Evolutionary conservation across 2,113 vertebrate species (phyloP), one percentile per base, ranked within the genome.

Genomic region (Alethe castanea): DNA sequence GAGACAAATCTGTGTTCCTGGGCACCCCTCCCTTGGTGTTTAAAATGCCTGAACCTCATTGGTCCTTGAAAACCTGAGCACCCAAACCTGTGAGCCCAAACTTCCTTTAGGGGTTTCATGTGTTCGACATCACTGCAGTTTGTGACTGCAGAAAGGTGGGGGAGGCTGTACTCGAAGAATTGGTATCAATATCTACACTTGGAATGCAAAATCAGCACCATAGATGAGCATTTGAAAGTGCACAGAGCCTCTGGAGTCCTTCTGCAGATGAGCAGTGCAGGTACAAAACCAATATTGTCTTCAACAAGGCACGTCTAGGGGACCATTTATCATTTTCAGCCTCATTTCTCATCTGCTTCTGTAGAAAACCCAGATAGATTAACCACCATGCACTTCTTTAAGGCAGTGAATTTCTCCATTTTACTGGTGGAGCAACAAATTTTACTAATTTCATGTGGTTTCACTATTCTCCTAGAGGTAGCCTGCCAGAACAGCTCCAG

Each of bases 81-180:
- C 6, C 40, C 40, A 50, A 62, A 56, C 8, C 76, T 19, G 16
- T 8, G 26, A 76, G 20, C 31, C 15, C 29, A 35, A 14, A 57
- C 13, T 42, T 15, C 47, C n/a, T 47, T 67, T 5, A 40, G 50
- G 54, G 53, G 16, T 36, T 65, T 48, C 4, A 10, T 2, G 6
- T 38, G 11, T 45, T 61, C 0, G 0, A 4, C 33, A 7, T 0
- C 12, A 8, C 56, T 2, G 1, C 2, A 4, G n/a, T 29, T 72
- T 2, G 2, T 42, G 80, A 4, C 35, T 25, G n/a, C 23, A 38
- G 25, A 35, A 71, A 38, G n/a, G 28, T 20, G 25, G 38, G 45
- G 31, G 14, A 67, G 64, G 28, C 50, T 1, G 0, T 16, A 8
- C 36, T 50, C 0, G 0, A 20, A 60, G 42, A 38, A 6, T 4